These are phyloP conservation scores for Pholis gunnellus DNA, from an alignment of 2,113 vertebrate species.

Conservation along the genomic window DNA sequence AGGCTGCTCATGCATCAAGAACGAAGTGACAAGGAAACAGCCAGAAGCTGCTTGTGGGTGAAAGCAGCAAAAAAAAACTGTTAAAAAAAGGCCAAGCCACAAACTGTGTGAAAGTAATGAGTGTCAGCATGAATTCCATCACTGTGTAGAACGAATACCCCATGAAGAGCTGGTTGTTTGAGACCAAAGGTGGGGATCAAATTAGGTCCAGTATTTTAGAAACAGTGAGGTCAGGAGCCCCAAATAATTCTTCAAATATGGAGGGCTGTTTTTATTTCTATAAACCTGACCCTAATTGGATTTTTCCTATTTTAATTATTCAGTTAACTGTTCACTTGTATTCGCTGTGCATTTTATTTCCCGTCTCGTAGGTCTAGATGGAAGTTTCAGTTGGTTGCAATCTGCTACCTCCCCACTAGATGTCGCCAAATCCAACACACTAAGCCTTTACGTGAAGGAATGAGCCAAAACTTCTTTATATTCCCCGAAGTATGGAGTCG, in stretches of 20 bases:
- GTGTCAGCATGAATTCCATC: background rate
- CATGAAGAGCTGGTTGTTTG: background rate
- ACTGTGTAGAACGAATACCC: background rate
- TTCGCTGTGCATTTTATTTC: background rate
- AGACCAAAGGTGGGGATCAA: background rate
- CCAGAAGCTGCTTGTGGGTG: background rate
- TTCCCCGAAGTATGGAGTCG: background rate
- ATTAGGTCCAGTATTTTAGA: background rate
- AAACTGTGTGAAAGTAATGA: conserved; percentile 5
- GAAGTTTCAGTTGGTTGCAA: too few relatives aligned
- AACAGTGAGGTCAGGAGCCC: background rate
- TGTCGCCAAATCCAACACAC: too few relatives aligned
- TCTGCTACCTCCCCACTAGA: too few relatives aligned
- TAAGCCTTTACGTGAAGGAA: background rate
- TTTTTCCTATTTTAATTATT: background rate
- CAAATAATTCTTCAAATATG: background rate
- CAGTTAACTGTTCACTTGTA: background rate
- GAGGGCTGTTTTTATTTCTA: too few relatives aligned
- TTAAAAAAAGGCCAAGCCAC: background rate
- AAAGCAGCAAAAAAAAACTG: background rate
- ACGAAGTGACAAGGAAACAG: background rate
- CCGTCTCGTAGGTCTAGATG: too few relatives aligned
- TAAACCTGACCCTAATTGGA: background rate
- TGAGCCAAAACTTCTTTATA: background rate
- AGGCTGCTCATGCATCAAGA: background rate